These are phyloP conservation scores for Onychomys arenicola DNA, from an alignment of 2,797 vertebrate genomes.

Conservation along the genomic window DNA sequence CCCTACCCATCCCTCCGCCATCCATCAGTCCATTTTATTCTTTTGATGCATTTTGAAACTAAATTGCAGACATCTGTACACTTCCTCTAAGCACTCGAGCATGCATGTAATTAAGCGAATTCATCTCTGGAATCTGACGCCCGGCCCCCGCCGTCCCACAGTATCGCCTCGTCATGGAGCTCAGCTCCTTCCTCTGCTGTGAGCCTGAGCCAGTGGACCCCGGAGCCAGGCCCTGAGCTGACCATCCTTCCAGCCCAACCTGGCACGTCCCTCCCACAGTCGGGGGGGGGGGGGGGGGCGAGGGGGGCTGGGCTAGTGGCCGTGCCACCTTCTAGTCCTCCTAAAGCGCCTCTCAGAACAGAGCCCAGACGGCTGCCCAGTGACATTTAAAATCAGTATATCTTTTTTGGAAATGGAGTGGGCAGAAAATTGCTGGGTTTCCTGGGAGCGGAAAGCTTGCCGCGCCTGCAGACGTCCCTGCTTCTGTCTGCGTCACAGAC, in stretches of 20 bases:
- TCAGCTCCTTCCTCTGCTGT: neutral
- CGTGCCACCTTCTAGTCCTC: neutral
- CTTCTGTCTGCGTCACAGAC: conserved; percentile 38
- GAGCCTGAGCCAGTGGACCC: neutral
- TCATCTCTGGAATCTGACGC: conserved; percentile 46
- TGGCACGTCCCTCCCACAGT: too few relatives aligned
- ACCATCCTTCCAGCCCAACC: neutral
- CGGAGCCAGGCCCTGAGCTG: neutral
- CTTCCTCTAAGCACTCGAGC: conserved; percentile 49
- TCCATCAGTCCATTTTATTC: neutral
- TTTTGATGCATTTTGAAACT: conserved; percentile 61
- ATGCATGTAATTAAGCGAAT: conserved; percentile 61
- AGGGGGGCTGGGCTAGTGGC: neutral
- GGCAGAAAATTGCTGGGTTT: conserved; percentile 73
- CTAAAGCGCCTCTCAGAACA: conserved; percentile 6
- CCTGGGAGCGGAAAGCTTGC: conserved; percentile 21
- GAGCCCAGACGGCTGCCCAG: conserved; percentile 28
- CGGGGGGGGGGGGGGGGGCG: too few relatives aligned
- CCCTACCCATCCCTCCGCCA: neutral
- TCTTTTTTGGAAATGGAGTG: conserved; percentile 75
- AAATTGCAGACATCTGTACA: conserved; percentile 75
- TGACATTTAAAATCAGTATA: conserved; percentile 52
- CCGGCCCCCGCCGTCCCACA: neutral
- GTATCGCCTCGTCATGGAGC: neutral
- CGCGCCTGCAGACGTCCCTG: neutral